Evolutionary conservation across 2,888 invertebrate genomes (phyloP), one percentile per base, ranked within the genome.

Genomic region (Pterostichus madidus): DNA sequence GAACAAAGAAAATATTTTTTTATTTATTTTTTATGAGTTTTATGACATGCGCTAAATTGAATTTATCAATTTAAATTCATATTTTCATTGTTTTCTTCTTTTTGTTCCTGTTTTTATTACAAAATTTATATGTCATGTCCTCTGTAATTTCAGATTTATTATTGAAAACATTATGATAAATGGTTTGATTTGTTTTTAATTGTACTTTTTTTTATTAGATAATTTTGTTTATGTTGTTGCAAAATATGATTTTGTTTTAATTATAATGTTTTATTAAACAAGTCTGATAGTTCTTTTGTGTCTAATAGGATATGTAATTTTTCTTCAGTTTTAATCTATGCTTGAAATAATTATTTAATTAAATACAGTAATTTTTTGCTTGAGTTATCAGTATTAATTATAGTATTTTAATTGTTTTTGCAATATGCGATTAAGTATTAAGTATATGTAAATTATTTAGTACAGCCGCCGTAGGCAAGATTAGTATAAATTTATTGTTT

Each of bases 331-430:
- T 71, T 75, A 49, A 31, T 75, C 17, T n/a, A 31, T 75, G 31
- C 75, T 31, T 24, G 75, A 52, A 52, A 75, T 75, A 75, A 75
- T 75, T 75, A 75, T 52, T 49, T 75, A 75, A 75, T 52, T 75
- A 31, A 52, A 75, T 32, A n/a, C 11, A 13, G 52, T 52, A 49
- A 75, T 52, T 75, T 75, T 75, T 75, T 52, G 75, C 75, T 31
- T 75, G 75, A 49, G 13, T 75, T 75, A 49, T 75, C 49, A 32
- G 52, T 7, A 75, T 49, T 75, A 49, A 75, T 75, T 52, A 75
- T 75, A 71, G 68, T 71, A 24, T 71, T 71, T 71, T 71, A 71
- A 71, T 71, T 71, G 68, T 71, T 75, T 64, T 64, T 64, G 13
- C 32, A 64, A 31, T 75, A 13, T 31, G 32, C 32, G 13, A 52